A percentile compares a stretch with the other conserved stretches of the same genome.
Conservation (phyloP, 2,888 invertebrate species). For the Zaprionus lineosus region DNA sequence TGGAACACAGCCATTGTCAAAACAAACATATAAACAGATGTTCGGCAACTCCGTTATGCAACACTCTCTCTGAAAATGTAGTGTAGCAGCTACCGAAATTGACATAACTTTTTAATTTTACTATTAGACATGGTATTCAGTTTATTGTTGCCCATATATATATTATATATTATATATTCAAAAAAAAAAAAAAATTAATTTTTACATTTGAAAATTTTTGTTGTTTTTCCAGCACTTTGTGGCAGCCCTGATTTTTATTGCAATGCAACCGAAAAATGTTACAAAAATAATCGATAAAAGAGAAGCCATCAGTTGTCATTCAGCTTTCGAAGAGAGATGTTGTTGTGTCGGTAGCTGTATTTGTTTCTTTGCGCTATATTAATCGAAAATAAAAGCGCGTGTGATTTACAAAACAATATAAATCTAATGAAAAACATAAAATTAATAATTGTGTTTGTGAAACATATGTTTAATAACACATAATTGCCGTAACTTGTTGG, state of each 20-base stretch:
- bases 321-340: slow-evolving; percentile 40
- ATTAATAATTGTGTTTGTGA: slow-evolving; percentile 19
- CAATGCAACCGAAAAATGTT: slow-evolving; percentile 19
- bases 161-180: no score
- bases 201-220: slow-evolving; percentile 1
- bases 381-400: slow-evolving; percentile 54
- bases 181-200: no score
- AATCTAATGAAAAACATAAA: slow-evolving; percentile 34
- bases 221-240: slow-evolving; percentile 15
- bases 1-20: slow-evolving; percentile 45
- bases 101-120: no score
- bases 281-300: slow-evolving; percentile 30
- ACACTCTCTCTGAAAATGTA: slow-evolving; percentile 38
- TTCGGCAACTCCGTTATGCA: slow-evolving; percentile 17
- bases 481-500: slow-evolving; percentile 21
- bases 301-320: slow-evolving; percentile 50
- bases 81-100: no score
- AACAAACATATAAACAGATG: slow-evolving; percentile 43
- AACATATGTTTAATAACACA: slow-evolving; percentile 39
- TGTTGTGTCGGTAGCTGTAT: slow-evolving; percentile 11
- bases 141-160: no score
- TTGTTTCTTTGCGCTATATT: slow-evolving; percentile 35
- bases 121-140: no score
- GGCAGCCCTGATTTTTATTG: slow-evolving; percentile 30
- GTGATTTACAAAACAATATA: slow-evolving; percentile 46